Conservation (phyloP, 1,140 invertebrate genomes). For the Trichonephila inaurata region DNA sequence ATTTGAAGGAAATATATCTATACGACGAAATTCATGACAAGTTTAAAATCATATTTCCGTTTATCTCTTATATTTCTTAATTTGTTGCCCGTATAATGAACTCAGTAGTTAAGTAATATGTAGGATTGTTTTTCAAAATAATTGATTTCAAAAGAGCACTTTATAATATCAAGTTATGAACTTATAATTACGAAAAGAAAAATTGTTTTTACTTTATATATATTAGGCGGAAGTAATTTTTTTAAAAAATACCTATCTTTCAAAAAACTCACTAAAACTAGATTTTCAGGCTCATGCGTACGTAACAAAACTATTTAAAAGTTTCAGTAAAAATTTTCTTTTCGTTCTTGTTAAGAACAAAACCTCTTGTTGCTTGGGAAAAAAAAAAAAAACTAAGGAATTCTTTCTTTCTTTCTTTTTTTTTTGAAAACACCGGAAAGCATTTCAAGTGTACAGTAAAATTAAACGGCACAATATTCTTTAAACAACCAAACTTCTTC, state of each 20-base stretch:
- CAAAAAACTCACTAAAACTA: not conserved
- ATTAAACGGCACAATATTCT: constrained; percentile 66
- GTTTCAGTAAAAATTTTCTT: constrained; percentile 33
- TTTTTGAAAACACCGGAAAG: not conserved
- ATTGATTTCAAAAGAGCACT: not conserved
- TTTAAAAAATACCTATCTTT: not conserved
- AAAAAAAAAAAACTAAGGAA: constrained; percentile 23
- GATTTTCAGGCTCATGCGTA: not conserved
- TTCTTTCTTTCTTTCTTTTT: constrained; percentile 34
- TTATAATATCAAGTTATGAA: not conserved
- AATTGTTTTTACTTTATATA: not conserved
- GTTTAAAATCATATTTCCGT: no score
- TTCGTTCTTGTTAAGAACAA: not conserved
- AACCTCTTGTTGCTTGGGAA: constrained; percentile 55
- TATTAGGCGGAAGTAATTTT: not conserved
- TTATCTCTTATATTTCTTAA: no score
- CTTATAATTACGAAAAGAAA: not conserved
- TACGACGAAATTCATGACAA: no score
- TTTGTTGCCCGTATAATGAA: no score
- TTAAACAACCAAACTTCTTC: constrained; percentile 73
- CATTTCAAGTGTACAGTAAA: constrained; percentile 33
- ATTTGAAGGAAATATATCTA: no score
- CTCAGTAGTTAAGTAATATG: no score
- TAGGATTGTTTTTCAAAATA: no score
- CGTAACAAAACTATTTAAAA: constrained; percentile 7